Evolutionary conservation across 2,888 invertebrate genomes (phyloP), one percentile per base, ranked within the genome.

Genomic region (Graphium colonna): DNA sequence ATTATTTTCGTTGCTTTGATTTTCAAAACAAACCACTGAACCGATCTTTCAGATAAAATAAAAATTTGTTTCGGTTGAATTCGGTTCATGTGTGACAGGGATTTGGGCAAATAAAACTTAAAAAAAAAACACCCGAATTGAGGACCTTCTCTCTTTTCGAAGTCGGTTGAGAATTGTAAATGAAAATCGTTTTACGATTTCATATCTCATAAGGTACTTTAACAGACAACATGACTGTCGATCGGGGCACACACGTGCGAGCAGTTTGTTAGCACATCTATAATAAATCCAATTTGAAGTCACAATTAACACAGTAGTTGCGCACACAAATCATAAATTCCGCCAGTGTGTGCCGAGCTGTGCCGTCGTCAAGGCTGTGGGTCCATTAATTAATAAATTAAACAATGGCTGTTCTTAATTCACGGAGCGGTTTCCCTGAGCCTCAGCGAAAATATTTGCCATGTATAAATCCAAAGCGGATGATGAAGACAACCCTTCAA

Each of bases 401-500:
- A 87, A 88, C 85, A 88, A 80, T 75, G 72, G 75, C 69, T 21
- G 76, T 81, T 80, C 83, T 85, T 86, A 84, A 83, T 80, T 81
- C 79, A 21, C 60, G 75, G 63, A 65, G 76, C 70, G 70, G 73
- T 68, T 71, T 67, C 71, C 71, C 64, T 71, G 71, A 85, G 82
- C 84, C 82, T 78, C 80, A 76, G 73, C 64, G 74, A 86, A 84
- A 88, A 89, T 88, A 88, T 88, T 88, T 87, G 85, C 84, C 79
- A 85, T 83, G 82, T 83, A 86, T 87, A 87, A 87, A 88, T 87
- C 81, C 82, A 77, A 77, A 69, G 69, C 68, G 78, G 79, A 83
- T 83, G 86, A 85, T 83, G 88, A 86, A 88, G 85, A 85, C 86
- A 83, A 78, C 90, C 90, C 90, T 89, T 90, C 88, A 87, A 70